Base-by-base conservation (phyloP, 2,113 vertebrate genomes). In the Montifringilla adamsi region DNA sequence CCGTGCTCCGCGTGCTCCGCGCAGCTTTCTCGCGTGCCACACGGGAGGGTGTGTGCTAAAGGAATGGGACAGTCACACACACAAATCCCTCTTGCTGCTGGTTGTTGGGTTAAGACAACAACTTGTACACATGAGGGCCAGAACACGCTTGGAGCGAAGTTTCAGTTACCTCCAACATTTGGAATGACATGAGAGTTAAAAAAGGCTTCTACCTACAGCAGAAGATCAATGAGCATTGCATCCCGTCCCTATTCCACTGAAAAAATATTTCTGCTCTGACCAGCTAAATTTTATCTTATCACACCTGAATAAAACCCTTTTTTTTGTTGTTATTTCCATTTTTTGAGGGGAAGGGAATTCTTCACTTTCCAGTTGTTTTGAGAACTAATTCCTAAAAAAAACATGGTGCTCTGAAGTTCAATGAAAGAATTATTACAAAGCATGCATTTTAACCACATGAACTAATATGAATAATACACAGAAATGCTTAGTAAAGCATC, bases 341-440 rank as follows among this genome's bases (percentile, higher is more conserved):
- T 43, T 59, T 33, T 31, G 6, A 35, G 2, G 3, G 18, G 3
- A 10, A 14, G 2, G 19, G 4, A 59, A 35, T 69, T 53, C 13
- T 77, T 92, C 8, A 16, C 7, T 49, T 83, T 37, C n/a, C 0
- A 0, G 26, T 27, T 41, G 49, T 46, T 81, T 50, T 30, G 16
- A 74, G 10, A 75, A 59, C 26, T 47, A 50, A 22, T 31, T 69
- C 39, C 22, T 73, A 64, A 66, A 46, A 63, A 66, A 60, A 8
- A 2, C 58, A 52, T 2, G 1, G n/a, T 62, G 21, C 4, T 47
- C 50, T 43, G 8, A 78, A 77, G n/a, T 47, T 78, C 43, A 81
- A 16, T 39, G 30, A 28, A 84, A 62, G 7, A 79, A 8, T 35
- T 19, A 74, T 47, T 66, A 60, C 22, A 79, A 84, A 80, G 28